Evolutionary conservation across 2,888 invertebrate genomes (phyloP).

Genomic region (Odontocolon sp.): DNA sequence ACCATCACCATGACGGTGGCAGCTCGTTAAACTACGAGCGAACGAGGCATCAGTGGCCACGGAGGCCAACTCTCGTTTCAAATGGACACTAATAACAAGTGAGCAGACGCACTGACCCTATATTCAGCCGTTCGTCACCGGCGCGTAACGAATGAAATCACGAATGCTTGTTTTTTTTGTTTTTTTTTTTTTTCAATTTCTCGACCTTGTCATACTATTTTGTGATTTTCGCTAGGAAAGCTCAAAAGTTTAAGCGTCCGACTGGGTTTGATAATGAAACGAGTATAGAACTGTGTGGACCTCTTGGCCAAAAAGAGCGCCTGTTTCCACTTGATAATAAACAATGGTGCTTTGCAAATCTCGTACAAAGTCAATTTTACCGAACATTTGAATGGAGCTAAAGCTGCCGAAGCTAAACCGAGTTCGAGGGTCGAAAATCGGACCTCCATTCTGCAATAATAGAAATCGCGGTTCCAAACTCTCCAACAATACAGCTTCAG

Average conservation of each 20-base stretch:
- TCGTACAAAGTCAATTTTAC: conserved; percentile 28
- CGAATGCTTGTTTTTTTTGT: conserved; percentile 43
- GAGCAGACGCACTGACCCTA: conserved; percentile 18
- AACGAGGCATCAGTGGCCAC: conserved; percentile 8
- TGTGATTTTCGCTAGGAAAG: conserved; percentile 20
- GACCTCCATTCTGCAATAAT: not conserved
- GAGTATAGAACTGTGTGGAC: not conserved
- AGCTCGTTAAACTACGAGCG: conserved; percentile 30
- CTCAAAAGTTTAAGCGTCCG: conserved; percentile 28
- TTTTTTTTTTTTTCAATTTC: conserved; percentile 10
- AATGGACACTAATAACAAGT: conserved; percentile 51
- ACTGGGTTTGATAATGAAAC: conserved; percentile 40
- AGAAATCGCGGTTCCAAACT: not conserved
- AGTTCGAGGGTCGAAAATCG: conserved; percentile 10
- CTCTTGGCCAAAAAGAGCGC: not conserved
- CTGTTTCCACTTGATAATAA: conserved; percentile 18
- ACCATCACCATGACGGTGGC: no score
- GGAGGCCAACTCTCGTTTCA: conserved; percentile 30
- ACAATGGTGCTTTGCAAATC: conserved; percentile 34
- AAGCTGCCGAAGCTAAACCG: not conserved
- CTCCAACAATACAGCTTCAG: no score
- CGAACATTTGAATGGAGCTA: conserved; percentile 18
- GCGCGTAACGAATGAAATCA: conserved; percentile 52
- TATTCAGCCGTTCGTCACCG: conserved; percentile 42
- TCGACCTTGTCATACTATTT: not conserved